Conservation (phyloP, 1,140 invertebrate species). For the Bombyx mori region DNA sequence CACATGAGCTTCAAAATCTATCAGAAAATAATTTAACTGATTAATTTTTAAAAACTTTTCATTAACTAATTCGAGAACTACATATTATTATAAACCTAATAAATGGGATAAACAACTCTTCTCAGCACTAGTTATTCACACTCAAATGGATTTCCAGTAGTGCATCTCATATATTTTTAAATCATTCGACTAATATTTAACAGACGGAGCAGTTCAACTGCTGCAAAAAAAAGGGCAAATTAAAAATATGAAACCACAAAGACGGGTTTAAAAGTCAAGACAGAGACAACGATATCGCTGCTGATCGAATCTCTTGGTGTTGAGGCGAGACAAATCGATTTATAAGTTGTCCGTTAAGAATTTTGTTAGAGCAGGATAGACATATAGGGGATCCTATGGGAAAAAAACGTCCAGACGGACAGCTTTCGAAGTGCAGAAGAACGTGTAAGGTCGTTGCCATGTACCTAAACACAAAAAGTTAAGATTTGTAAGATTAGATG, state of each 20-base stretch:
- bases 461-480: constrained; percentile 44
- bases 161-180: constrained; percentile 24
- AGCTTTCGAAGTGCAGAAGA: constrained; percentile 16
- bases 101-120: too few species aligned
- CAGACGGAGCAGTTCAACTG: constrained; percentile 26
- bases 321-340: constrained; percentile 60
- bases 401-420: constrained; percentile 21
- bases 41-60: too few species aligned
- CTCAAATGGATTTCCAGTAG: too few species aligned
- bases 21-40: too few species aligned
- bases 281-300: constrained; percentile 30
- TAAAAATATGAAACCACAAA: constrained; percentile 38
- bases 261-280: constrained; percentile 39
- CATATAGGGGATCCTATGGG: constrained; percentile 27
- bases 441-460: constrained; percentile 36
- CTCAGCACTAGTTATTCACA: too few species aligned
- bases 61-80: too few species aligned
- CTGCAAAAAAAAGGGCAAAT: constrained; percentile 45
- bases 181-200: constrained; percentile 23
- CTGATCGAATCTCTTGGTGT: constrained; percentile 33
- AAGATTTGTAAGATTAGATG: constrained; percentile 39
- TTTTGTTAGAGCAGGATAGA: constrained; percentile 42
- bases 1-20: too few species aligned
- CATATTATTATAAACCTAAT: too few species aligned
- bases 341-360: constrained; percentile 37